Conservation (phyloP, 2,888 invertebrate genomes). For the Chouioia cunea region DNA sequence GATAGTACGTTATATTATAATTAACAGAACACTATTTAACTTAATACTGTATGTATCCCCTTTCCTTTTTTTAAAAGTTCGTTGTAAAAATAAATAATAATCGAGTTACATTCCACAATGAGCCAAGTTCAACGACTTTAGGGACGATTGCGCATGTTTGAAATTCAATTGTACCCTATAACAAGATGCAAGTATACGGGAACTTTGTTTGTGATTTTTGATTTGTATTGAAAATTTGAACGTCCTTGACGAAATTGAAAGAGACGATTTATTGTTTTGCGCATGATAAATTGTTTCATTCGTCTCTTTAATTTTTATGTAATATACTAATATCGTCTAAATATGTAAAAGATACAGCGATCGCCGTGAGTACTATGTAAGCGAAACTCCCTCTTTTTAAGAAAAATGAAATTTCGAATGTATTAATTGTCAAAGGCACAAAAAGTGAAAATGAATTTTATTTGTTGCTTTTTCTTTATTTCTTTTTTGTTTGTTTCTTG, state of each 20-base stretch:
- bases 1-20: too few relatives aligned
- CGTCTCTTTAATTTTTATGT: constrained; percentile 26
- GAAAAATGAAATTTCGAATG: constrained; percentile 4
- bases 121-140: constrained; percentile 18
- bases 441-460: constrained; percentile 26
- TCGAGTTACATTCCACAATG: constrained; percentile 44
- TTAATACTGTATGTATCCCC: constrained; percentile 40
- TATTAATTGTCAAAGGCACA: constrained; percentile 41
- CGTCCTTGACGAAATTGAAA: constrained; percentile 20
- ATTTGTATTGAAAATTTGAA: constrained; percentile 23
- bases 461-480: constrained; percentile 18
- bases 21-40: too few relatives aligned
- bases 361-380: constrained; percentile 29
- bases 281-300: constrained; percentile 23
- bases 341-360: constrained; percentile 25
- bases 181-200: not conserved
- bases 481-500: constrained; percentile 18
- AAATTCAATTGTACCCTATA: constrained; percentile 7
- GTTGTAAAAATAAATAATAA: constrained; percentile 29
- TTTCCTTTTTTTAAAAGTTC: constrained; percentile 18
- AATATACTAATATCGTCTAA: constrained; percentile 40
- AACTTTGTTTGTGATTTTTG: constrained; percentile 5
- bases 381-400: constrained; percentile 22
- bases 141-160: constrained; percentile 5
- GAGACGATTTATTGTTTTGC: constrained; percentile 28